Evolutionary conservation across 2,888 invertebrate species (phyloP).

Genomic region (Pseudococcus longispinus): DNA sequence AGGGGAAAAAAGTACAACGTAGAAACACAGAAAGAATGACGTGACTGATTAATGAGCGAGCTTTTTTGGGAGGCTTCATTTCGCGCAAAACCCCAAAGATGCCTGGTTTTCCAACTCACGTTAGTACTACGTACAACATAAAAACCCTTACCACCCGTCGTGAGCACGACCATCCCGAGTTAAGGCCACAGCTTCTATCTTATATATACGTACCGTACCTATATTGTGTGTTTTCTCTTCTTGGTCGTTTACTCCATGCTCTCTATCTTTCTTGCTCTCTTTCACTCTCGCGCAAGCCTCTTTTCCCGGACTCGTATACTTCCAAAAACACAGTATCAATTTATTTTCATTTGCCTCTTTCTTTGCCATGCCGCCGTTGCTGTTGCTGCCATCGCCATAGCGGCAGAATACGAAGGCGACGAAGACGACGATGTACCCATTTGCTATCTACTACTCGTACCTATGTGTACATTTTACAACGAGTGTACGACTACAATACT

Average conservation of each 20-base stretch:
- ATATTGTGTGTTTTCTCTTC: not conserved
- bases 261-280: too few relatives aligned
- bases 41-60: slow-evolving; percentile 28
- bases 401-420: not conserved
- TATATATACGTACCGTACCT: not conserved
- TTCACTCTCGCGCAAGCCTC: not conserved
- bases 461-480: not conserved
- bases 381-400: not conserved
- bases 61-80: slow-evolving; percentile 19
- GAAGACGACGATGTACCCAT: not conserved
- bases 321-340: not conserved
- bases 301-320: not conserved
- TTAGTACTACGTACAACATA: not conserved
- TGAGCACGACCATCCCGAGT: not conserved
- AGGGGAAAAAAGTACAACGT: not conserved
- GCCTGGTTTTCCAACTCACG: slow-evolving; percentile 12
- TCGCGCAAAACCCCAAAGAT: slow-evolving; percentile 17
- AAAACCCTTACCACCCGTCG: slow-evolving; percentile 15
- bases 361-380: not conserved
- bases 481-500: not conserved
- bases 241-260: too few relatives aligned
- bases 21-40: slow-evolving; percentile 24
- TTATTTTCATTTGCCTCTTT: not conserved
- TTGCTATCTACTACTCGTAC: not conserved
- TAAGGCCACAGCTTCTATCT: not conserved